A percentile compares a stretch with the other conserved stretches of the same genome.
Evolutionary conservation across 2,113 vertebrate species (phyloP).

Genomic region (Siniperca knerii): DNA sequence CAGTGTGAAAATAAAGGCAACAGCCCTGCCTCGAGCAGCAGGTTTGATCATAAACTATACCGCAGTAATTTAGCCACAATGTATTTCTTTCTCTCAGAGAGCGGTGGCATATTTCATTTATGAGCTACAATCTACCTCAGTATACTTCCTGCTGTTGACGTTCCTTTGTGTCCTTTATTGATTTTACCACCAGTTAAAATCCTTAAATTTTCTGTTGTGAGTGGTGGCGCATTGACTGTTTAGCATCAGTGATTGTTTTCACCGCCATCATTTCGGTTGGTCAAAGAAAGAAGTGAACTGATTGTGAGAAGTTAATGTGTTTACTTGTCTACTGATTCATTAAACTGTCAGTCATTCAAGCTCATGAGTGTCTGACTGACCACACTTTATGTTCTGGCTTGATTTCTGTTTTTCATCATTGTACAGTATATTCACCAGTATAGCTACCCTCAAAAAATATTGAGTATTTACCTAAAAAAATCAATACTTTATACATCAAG

Average conservation of each 20-base stretch:
- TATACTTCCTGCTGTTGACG: slow-evolving; percentile 63
- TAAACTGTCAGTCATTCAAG: slow-evolving; percentile 49
- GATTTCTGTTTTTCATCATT: slow-evolving; percentile 8
- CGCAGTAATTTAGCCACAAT: slow-evolving; percentile 70
- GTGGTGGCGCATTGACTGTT: slow-evolving; percentile 40
- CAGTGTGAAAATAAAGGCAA: slow-evolving; percentile 49
- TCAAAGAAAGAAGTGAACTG: slow-evolving; percentile 8
- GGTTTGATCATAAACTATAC: slow-evolving; percentile 69
- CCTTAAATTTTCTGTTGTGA: slow-evolving; percentile 54
- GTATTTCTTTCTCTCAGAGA: slow-evolving; percentile 67
- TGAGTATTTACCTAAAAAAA: background rate
- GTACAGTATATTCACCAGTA: background rate
- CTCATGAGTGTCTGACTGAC: background rate
- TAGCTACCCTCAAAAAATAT: background rate
- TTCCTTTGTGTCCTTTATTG: slow-evolving; percentile 70
- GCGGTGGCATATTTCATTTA: slow-evolving; percentile 72
- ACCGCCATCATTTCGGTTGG: background rate
- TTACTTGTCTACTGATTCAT: slow-evolving; percentile 42
- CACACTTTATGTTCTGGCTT: slow-evolving; percentile 1
- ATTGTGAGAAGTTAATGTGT: slow-evolving; percentile 26
- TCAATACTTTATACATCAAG: background rate
- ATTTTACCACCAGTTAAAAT: slow-evolving; percentile 68
- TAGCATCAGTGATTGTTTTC: slow-evolving; percentile 48
- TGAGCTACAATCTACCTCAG: slow-evolving; percentile 58
- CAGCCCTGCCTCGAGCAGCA: slow-evolving; percentile 54